These are phyloP conservation scores for Epistrophe eligans DNA, from an alignment of 2,888 invertebrate species.

Conservation along the genomic window DNA sequence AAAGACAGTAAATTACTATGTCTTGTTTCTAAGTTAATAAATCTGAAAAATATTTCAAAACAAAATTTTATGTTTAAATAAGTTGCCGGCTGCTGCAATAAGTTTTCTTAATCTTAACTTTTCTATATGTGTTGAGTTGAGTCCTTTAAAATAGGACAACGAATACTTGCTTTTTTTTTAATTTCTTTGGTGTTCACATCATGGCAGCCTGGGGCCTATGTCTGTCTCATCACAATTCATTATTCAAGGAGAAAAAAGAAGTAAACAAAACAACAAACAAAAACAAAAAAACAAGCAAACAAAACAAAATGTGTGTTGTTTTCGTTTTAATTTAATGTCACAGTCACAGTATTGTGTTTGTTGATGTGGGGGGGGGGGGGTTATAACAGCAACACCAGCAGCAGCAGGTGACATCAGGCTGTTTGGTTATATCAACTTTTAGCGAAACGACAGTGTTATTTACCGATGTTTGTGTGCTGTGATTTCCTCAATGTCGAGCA, in stretches of 20 bases:
- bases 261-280: constrained; percentile 10
- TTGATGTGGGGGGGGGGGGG: too few species aligned
- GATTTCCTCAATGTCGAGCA: constrained; percentile 34
- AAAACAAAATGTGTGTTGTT: constrained; percentile 26
- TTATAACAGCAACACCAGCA: background rate
- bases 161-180: background rate
- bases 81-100: too few species aligned
- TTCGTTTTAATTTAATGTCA: constrained; percentile 38
- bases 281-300: constrained; percentile 3
- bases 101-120: too few species aligned
- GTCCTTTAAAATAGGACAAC: background rate
- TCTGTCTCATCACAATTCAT: background rate
- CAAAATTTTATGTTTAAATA: too few species aligned
- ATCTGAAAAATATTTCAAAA: too few species aligned
- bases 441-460: constrained; percentile 14
- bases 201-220: background rate
- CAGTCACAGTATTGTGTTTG: constrained; percentile 5
- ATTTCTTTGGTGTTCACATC: background rate
- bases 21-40: too few species aligned
- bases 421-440: background rate
- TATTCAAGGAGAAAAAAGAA: background rate
- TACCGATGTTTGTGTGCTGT: constrained; percentile 28
- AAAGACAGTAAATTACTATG: too few species aligned
- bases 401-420: background rate
- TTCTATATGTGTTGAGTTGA: too few species aligned